A percentile compares a stretch with the other conserved stretches of the same genome.
Evolutionary conservation across 1,140 invertebrate genomes (phyloP).

Genomic region (Trichonephila clavipes): DNA sequence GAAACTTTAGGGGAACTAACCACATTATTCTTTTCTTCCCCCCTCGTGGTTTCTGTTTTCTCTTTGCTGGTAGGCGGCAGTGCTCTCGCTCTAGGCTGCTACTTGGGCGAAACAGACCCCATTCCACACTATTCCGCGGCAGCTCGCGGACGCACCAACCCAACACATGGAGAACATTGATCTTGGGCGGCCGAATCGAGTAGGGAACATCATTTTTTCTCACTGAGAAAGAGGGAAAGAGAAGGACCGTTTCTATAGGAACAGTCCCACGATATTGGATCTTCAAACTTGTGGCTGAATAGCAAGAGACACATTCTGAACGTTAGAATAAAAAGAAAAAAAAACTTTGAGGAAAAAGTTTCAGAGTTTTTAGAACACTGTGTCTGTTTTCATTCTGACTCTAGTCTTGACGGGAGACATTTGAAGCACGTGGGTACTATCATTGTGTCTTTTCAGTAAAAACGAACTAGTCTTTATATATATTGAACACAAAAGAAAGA

Average conservation of each 20-base stretch:
- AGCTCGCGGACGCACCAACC: constrained; percentile 22
- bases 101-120: constrained; percentile 21
- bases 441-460: neutral
- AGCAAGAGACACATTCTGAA: neutral
- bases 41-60: neutral
- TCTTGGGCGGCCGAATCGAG: neutral
- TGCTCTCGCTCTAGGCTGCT: constrained; percentile 30
- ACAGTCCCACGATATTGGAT: constrained; percentile 13
- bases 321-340: neutral
- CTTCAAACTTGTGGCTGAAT: constrained; percentile 9
- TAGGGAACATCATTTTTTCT: neutral
- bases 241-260: constrained; percentile 5
- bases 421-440: neutral
- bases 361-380: neutral
- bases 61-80: constrained; percentile 46
- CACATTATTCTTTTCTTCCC: constrained; percentile 26
- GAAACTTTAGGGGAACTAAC: constrained; percentile 51
- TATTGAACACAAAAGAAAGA: neutral
- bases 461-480: neutral
- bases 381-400: constrained; percentile 6
- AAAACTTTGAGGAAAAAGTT: constrained; percentile 15
- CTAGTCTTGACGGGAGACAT: neutral
- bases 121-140: constrained; percentile 17
- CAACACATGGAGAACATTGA: constrained; percentile 31
- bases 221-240: neutral